Conservation (phyloP, 2,113 vertebrate species). For the Syngnathus floridae region DNA sequence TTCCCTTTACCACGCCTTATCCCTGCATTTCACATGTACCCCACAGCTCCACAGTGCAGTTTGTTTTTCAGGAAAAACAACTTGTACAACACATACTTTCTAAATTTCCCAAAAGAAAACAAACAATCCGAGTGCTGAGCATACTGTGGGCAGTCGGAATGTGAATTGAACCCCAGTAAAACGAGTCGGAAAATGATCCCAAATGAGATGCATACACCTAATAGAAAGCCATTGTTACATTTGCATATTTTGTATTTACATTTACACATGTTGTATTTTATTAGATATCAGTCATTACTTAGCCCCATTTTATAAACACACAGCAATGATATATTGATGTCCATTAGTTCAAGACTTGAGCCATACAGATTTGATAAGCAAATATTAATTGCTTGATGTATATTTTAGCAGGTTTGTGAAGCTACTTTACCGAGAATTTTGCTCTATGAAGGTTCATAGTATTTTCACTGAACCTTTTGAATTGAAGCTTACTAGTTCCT, state of each 20-base stretch:
- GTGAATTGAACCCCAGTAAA: no score
- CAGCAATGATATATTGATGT: neutral
- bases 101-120: no score
- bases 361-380: neutral
- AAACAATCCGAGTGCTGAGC: no score
- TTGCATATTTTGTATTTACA: neutral
- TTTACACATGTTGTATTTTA: neutral
- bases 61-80: neutral
- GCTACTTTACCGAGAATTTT: neutral
- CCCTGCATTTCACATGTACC: constrained; percentile 61
- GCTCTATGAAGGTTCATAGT: neutral
- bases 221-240: neutral
- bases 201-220: neutral
- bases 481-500: neutral
- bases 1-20: constrained; percentile 5
- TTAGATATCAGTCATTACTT: neutral
- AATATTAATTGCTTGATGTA: neutral
- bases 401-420: neutral
- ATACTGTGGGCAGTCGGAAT: no score
- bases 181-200: neutral
- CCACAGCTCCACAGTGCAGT: constrained; percentile 12
- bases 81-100: no score
- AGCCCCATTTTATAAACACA: neutral
- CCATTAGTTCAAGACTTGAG: neutral
- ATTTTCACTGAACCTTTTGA: constrained; percentile 1